A percentile compares a stretch with the other conserved stretches of the same genome.
These are phyloP conservation scores for Sebastes alutus DNA, from an alignment of 2,797 vertebrate species.

Conservation along the genomic window DNA sequence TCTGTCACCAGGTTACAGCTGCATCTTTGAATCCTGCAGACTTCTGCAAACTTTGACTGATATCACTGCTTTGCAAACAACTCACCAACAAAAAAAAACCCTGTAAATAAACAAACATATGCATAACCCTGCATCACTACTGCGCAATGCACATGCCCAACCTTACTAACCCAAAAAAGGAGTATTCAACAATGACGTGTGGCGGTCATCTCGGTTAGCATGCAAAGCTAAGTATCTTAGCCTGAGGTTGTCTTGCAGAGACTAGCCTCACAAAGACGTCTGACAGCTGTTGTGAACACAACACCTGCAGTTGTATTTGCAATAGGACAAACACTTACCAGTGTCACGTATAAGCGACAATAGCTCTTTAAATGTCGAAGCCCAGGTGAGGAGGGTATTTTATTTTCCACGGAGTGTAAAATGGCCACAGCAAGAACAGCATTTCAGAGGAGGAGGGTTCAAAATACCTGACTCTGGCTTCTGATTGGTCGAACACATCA, in stretches of 20 bases:
- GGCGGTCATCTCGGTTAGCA: constrained; percentile 69
- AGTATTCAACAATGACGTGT: constrained; percentile 66
- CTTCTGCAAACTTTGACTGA: constrained; percentile 29
- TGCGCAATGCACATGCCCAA: background rate
- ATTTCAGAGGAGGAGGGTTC: constrained; percentile 48
- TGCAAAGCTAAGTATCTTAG: constrained; percentile 60
- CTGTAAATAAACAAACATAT: background rate
- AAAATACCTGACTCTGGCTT: background rate
- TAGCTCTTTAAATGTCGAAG: background rate
- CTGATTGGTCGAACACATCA: constrained; percentile 56
- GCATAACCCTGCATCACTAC: background rate
- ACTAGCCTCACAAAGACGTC: background rate
- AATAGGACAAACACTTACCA: constrained; percentile 54
- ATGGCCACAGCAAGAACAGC: constrained; percentile 74
- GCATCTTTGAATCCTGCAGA: background rate
- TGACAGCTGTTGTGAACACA: constrained; percentile 2
- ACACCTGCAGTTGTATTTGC: background rate
- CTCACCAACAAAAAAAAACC: background rate
- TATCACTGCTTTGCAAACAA: background rate
- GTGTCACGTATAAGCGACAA: background rate
- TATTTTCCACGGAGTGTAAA: constrained; percentile 65
- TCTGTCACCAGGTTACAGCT: background rate
- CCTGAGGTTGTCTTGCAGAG: constrained; percentile 17
- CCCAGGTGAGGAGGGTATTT: background rate
- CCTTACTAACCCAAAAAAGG: background rate